Base-by-base conservation (phyloP, 2,797 vertebrate genomes). In the Cossypha heuglini region DNA sequence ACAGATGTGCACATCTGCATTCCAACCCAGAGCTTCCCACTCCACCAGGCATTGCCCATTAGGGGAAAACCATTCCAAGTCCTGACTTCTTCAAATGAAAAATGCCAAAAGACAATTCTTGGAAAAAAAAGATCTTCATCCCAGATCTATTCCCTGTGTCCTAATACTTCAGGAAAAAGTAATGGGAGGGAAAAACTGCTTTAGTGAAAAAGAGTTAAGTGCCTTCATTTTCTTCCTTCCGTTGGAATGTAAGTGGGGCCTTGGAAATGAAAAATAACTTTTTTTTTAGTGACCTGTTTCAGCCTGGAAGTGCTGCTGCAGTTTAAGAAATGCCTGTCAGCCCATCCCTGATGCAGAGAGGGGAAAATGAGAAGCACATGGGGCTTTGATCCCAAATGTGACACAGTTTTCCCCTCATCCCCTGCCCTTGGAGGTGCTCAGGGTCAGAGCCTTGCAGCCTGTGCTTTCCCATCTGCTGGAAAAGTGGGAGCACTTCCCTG, bases 281-380 rank as follows among this genome's bases (percentile, higher is more conserved):
- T 25, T 54, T 7, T 51, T 78, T 51, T 14, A 28, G 40, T 69
- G 87, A 20, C 51, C 59, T 76, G 71, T 12, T 64, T 40, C 16
- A 79, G 80, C 6, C 71, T 89, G 73, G 22, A 35, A 67, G 48
- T 48, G 31, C 52, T 42, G n/a, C 1, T 74, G 12, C 4, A 51
- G 43, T 59, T 59, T 42, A 11, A 88, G 78, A 19, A 88, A 45
- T 1, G 20, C 73, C 66, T 46, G 18, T 87, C 82, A 83, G 13
- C 74, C 72, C 24, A 5, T 69, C 79, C 33, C 59, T 20, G 88
- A 6, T 72, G 51, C 74, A 21, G 6, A 55, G 66, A 48, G 57
- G 31, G 57, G 19, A 93, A 94, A 94, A 86, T 55, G 57, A 72
- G 67, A 82, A 94, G 71, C 75, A 68, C 21, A 5, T 72, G 78